Percentiles rank a stretch among this genome's conserved stretches.
These are phyloP conservation scores for Amblyjoppa proteus DNA, from an alignment of 2,888 invertebrate species.

Conservation along the genomic window DNA sequence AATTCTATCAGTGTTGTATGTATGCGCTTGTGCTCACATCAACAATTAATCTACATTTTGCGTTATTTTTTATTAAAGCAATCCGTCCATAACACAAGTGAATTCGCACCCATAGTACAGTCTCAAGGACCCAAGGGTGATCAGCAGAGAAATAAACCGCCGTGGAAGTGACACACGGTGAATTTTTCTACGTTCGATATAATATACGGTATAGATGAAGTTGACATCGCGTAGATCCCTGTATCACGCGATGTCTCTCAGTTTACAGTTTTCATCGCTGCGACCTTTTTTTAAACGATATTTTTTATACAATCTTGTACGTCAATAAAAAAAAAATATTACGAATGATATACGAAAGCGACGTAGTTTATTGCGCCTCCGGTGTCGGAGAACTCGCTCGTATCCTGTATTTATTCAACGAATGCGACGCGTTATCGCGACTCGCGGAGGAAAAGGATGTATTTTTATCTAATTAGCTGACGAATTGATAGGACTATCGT, in stretches of 20 bases:
- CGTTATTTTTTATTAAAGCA: constrained; percentile 69
- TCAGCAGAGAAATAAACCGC: constrained; percentile 79
- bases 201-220: constrained; percentile 76
- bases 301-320: constrained; percentile 66
- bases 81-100: constrained; percentile 76
- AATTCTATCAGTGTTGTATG: background rate
- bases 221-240: constrained; percentile 65
- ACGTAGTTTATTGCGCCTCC: constrained; percentile 7
- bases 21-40: background rate
- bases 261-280: constrained; percentile 5
- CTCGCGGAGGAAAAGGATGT: constrained; percentile 78
- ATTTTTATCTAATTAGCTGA: constrained; percentile 71
- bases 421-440: constrained; percentile 52
- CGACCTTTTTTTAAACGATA: constrained; percentile 54
- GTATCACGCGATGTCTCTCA: constrained; percentile 40
- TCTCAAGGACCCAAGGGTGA: constrained; percentile 75
- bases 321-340: constrained; percentile 23
- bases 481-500: constrained; percentile 66
- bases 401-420: constrained; percentile 37
- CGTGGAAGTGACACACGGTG: constrained; percentile 81
- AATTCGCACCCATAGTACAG: constrained; percentile 78
- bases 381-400: background rate
- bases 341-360: background rate
- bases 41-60: constrained; percentile 24
- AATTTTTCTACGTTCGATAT: constrained; percentile 63